Base-by-base conservation (phyloP, 2,888 invertebrate genomes). In the Elgonia sp. region DNA sequence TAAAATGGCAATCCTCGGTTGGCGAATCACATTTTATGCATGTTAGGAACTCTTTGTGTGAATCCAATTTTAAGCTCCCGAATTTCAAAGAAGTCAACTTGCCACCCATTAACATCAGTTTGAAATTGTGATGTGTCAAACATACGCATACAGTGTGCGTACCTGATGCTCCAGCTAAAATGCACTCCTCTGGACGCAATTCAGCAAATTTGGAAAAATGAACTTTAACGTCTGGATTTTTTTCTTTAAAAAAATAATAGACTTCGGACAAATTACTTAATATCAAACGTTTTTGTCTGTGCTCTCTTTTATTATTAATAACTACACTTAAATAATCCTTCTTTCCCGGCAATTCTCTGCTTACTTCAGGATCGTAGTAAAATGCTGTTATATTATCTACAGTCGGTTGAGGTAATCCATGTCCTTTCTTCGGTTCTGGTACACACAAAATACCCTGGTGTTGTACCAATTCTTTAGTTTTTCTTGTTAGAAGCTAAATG, bases 81-180 rank as follows among this genome's bases (percentile, higher is more conserved):
- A 20, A 62, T 62, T 62, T 62, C 29, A 60, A 29, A n/a, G 76
- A 40, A 0, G 40, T 14, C 16, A 76, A 46, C 6, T 76, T 46
- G 0, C 21, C 10, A 29, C 76, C 62, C 18, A 50, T 4, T 21
- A 76, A 29, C 76, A 76, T 76, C 21, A 62, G 69, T 55, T 88
- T 88, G 1, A 88, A 62, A 84, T 88, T 90, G 75, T 88, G 60
- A 70, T 90, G 89, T 65, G n/a, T 46, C n/a, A 76, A 73, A 18
- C 73, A 89, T 20, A 86, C 89, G 53, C 88, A 87, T n/a, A 89
- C 89, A 20, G 76, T 63, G 53, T 88, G 87, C 12, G 79, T 89
- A n/a, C 86, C 87, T 14, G 70, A 57, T 16, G 65, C 77, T 42
- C 84, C 79, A 70, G 83, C 82, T 18, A 87, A 70, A 53, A 89